Evolutionary conservation across 2,888 invertebrate genomes (phyloP).

Genomic region (Platycheirus rosarum): DNA sequence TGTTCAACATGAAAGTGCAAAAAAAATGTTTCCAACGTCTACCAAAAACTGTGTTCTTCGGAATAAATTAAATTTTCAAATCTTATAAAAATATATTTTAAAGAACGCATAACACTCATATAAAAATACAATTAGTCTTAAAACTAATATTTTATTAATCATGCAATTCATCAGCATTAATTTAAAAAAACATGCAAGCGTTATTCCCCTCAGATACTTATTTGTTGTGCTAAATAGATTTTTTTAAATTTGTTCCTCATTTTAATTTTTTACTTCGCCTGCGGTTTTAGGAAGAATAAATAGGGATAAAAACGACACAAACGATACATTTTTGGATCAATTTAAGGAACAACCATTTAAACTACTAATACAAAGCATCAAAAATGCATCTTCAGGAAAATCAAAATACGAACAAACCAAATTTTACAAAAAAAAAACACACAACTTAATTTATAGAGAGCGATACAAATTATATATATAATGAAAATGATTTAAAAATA

Average conservation of each 20-base stretch:
- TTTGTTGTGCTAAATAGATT: conserved; percentile 43
- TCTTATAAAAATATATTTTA: too few relatives aligned
- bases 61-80: too few relatives aligned
- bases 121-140: not conserved
- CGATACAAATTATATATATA: conserved; percentile 19
- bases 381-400: conserved; percentile 62
- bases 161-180: conserved; percentile 53
- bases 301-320: conserved; percentile 18
- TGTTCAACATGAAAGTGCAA: too few relatives aligned
- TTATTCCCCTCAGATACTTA: conserved; percentile 61
- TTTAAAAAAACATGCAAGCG: conserved; percentile 66
- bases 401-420: conserved; percentile 36
- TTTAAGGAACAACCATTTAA: not conserved
- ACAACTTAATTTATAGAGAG: conserved; percentile 29
- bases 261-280: conserved; percentile 16
- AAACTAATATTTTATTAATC: conserved; percentile 12
- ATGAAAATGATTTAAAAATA: conserved; percentile 61
- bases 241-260: conserved; percentile 20
- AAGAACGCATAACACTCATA: not conserved
- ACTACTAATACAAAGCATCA: conserved; percentile 44
- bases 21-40: too few relatives aligned
- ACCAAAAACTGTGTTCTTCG: too few relatives aligned
- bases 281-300: conserved; percentile 45
- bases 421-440: conserved; percentile 49
- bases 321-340: conserved; percentile 34